Percentiles rank a stretch among this genome's conserved stretches.
These are phyloP conservation scores for Strigamia maritima DNA, from an alignment of 2,888 invertebrate genomes.

Conservation along the genomic window DNA sequence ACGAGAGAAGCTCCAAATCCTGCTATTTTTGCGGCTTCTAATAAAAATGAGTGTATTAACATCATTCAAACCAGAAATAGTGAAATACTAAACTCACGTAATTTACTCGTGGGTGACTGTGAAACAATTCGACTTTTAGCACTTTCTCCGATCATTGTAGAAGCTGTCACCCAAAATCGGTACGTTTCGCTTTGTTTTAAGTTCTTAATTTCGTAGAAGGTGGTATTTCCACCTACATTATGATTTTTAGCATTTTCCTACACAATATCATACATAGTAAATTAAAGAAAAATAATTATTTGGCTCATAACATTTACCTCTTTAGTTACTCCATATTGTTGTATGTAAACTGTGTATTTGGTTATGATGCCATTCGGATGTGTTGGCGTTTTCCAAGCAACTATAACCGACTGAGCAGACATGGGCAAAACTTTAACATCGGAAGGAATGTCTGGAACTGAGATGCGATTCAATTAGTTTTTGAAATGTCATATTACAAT, in stretches of 20 bases:
- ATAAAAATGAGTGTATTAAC: too few relatives aligned
- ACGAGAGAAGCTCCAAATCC: constrained; percentile 48
- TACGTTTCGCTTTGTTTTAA: background rate
- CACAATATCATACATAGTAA: background rate
- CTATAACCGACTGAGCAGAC: background rate
- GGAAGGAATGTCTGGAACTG: background rate
- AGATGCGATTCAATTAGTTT: background rate
- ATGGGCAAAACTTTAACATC: background rate
- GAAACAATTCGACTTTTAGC: background rate
- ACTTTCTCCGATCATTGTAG: background rate
- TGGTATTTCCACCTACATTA: background rate
- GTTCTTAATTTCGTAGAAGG: background rate
- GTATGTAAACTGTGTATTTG: background rate
- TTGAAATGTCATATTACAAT: background rate
- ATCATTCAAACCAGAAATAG: too few relatives aligned
- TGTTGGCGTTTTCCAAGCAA: background rate
- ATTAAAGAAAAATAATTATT: too few relatives aligned
- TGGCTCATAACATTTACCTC: too few relatives aligned
- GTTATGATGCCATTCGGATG: background rate
- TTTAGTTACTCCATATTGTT: background rate
- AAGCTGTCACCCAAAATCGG: constrained; percentile 1
- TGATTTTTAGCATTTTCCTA: background rate
- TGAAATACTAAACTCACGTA: too few relatives aligned
- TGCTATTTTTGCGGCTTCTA: constrained; percentile 50
- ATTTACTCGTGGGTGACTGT: background rate